Evolutionary conservation across 2,797 vertebrate species (phyloP).

Genomic region (Alouatta caraya): DNA sequence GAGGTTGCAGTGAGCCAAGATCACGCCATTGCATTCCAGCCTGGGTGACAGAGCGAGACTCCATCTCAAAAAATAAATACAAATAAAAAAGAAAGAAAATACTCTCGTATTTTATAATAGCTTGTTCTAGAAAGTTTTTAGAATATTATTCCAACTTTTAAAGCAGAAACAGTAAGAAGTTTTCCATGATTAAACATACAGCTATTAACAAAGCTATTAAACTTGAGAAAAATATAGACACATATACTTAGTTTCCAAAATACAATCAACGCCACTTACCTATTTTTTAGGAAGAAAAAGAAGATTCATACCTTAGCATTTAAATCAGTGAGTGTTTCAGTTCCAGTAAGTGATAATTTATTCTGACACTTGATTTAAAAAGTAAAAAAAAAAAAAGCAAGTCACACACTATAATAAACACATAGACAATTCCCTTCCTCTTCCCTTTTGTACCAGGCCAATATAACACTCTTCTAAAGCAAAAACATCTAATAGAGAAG

Average conservation of each 20-base stretch:
- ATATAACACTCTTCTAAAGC: neutral
- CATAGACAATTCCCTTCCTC: slow-evolving; percentile 4
- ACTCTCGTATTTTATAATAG: slow-evolving; percentile 11
- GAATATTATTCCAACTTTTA: neutral
- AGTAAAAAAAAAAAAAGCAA: slow-evolving; percentile 65
- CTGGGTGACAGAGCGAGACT: no score
- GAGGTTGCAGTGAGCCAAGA: no score
- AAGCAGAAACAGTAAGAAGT: neutral
- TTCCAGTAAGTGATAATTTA: slow-evolving; percentile 66
- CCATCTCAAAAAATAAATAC: no score
- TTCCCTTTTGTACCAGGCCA: neutral
- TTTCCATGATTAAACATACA: neutral
- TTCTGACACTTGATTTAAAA: slow-evolving; percentile 81
- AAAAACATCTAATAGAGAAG: neutral
- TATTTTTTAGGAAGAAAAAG: slow-evolving; percentile 37
- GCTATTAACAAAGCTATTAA: neutral
- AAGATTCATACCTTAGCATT: slow-evolving; percentile 79
- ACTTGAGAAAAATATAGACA: slow-evolving; percentile 42
- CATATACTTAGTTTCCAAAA: slow-evolving; percentile 36
- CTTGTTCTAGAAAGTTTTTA: neutral
- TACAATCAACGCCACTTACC: slow-evolving; percentile 46
- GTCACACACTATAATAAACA: slow-evolving; percentile 34
- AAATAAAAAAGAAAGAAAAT: neutral
- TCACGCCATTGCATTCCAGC: no score
- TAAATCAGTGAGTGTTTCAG: slow-evolving; percentile 50